Evolutionary conservation across 2,888 invertebrate species (phyloP).

Genomic region (Temnothorax rugatulus): DNA sequence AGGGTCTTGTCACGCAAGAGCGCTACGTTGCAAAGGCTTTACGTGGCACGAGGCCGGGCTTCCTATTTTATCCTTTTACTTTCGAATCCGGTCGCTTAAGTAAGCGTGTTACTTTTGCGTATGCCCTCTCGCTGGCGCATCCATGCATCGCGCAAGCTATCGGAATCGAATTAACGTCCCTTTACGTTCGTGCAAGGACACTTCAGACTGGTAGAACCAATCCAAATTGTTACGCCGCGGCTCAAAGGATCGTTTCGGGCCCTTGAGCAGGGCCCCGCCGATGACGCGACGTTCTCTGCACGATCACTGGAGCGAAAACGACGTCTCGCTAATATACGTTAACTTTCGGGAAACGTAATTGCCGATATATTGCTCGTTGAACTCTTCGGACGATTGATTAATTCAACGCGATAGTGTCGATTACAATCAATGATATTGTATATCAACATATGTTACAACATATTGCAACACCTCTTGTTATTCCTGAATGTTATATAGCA

Average conservation of each 20-base stretch:
- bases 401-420: neutral
- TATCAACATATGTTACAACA: neutral
- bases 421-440: neutral
- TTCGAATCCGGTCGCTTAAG: constrained; percentile 18
- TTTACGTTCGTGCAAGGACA: constrained; percentile 40
- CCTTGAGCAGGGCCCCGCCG: constrained; percentile 25
- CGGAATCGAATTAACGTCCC: constrained; percentile 64
- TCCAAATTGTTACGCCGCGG: constrained; percentile 45
- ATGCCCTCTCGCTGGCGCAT: constrained; percentile 4
- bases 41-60: neutral
- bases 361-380: constrained; percentile 21
- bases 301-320: constrained; percentile 16
- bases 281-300: neutral
- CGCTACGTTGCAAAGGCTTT: neutral
- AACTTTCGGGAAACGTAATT: constrained; percentile 38
- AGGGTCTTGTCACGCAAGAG: neutral
- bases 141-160: constrained; percentile 57
- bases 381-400: neutral
- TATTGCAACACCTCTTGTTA: neutral
- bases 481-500: neutral
- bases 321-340: constrained; percentile 26
- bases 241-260: constrained; percentile 29
- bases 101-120: constrained; percentile 26
- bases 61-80: constrained; percentile 15
- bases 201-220: constrained; percentile 38